Evolutionary conservation across 1,140 invertebrate species (phyloP), one percentile per base, ranked within the genome.

Genomic region (Artemia franciscana): DNA sequence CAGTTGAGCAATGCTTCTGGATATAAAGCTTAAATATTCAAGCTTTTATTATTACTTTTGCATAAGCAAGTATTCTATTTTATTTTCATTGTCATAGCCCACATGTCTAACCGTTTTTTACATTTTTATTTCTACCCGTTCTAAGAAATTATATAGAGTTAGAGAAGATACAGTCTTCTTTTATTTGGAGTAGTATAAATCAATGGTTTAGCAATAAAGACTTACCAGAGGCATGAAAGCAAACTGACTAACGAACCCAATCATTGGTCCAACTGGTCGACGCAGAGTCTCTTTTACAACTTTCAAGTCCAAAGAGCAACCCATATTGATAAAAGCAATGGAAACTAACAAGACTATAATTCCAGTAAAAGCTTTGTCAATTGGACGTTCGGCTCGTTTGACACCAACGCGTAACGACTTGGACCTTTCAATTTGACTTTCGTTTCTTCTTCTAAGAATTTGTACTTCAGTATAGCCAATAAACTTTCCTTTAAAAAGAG

Each of bases 291-390:
- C 73, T 65, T 79, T 80, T 4, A 93, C 78, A 5, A 84, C 78
- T 0, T 75, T 69, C 76, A 87, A 80, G 70, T 91, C 83, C 69
- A 94, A 77, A 0, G 90, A 88, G 72, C 89, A 92, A 0, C 91
- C 91, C 76, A 94, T 93, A 73, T 94, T 92, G 57, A 94, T 84
- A 70, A 90, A 94, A 64, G 91, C 82, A 58, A 92, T 74, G 0
- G 83, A 82, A 60, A 93, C 86, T 57, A 95, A 77, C 58, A 80
- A 71, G 5, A 83, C 82, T 4, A 93, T 82, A 62, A 84, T 86
- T 39, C 74, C 78, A 0, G 84, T 83, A 67, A 93, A 94, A 18
- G 87, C 72, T 5, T 74, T 78, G 70, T 91, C 88, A 21, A 91
- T 78, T 23, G 79, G 63, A 57, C 82, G 71, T 56, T 79, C 69